These are phyloP conservation scores for Galeopterus variegatus DNA, from an alignment of 2,113 vertebrate species.

Conservation along the genomic window DNA sequence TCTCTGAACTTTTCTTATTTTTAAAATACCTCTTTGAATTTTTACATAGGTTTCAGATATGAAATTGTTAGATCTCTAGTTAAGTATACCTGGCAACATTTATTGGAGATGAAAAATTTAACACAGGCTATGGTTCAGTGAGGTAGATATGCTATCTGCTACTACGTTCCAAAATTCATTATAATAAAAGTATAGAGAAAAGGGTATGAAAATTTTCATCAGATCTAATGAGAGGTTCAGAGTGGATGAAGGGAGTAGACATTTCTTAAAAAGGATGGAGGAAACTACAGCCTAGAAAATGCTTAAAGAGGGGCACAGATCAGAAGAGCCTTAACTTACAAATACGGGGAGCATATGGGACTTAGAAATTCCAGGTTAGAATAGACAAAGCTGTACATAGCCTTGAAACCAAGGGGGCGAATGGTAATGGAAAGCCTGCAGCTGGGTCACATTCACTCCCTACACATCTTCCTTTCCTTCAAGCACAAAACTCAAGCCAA, in stretches of 20 bases:
- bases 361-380: background rate
- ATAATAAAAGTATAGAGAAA: conserved; percentile 1
- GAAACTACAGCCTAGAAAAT: background rate
- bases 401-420: background rate
- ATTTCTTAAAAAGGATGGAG: background rate
- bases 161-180: background rate
- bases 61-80: conserved; percentile 15
- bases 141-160: background rate
- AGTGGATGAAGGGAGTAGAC: background rate
- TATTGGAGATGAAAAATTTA: background rate
- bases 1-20: background rate
- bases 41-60: conserved; percentile 17
- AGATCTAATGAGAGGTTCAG: background rate
- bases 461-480: background rate
- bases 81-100: background rate
- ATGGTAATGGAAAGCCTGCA: background rate
- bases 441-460: background rate
- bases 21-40: background rate
- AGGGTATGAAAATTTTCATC: background rate
- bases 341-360: background rate
- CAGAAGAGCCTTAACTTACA: background rate
- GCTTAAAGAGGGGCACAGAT: background rate
- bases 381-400: background rate
- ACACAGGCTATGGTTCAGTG: background rate
- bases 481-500: background rate